phyloP scores from a whole-genome alignment of 2,113 vertebrate species.

The Saccopteryx bilineata region DNA sequence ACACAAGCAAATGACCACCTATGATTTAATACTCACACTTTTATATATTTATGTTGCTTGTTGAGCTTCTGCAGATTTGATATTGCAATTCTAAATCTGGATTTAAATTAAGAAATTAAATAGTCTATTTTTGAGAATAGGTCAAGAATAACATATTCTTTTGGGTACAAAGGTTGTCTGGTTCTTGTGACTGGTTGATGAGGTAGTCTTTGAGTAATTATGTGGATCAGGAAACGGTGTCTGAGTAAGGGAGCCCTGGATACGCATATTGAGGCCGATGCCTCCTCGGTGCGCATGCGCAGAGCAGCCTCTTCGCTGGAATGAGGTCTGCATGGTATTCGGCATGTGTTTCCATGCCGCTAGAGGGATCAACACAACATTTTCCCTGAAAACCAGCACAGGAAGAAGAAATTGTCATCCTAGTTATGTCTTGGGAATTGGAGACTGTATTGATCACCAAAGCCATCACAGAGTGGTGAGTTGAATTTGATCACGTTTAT shows the following conservation, averaged over 20 bases:
- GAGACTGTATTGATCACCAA: background rate
- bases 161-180: background rate
- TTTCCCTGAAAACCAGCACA: conserved; percentile 21
- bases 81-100: background rate
- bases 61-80: background rate
- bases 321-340: background rate
- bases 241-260: background rate
- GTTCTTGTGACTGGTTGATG: background rate
- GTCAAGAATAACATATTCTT: background rate
- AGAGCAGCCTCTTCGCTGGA: rapidly evolving
- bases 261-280: rapidly evolving
- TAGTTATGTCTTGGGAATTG: background rate
- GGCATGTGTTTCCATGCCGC: rapidly evolving
- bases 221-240: rapidly evolving
- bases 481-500: background rate
- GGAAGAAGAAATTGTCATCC: background rate
- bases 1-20: background rate
- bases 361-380: background rate
- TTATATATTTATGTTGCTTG: background rate
- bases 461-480: background rate
- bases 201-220: background rate
- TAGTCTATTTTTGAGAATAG: background rate
- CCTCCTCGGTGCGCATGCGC: rapidly evolving
- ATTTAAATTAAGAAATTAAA: background rate
- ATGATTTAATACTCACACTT: background rate